phyloP scores from a whole-genome alignment of 2,888 invertebrate species.

The Strigamia crassipes region DNA sequence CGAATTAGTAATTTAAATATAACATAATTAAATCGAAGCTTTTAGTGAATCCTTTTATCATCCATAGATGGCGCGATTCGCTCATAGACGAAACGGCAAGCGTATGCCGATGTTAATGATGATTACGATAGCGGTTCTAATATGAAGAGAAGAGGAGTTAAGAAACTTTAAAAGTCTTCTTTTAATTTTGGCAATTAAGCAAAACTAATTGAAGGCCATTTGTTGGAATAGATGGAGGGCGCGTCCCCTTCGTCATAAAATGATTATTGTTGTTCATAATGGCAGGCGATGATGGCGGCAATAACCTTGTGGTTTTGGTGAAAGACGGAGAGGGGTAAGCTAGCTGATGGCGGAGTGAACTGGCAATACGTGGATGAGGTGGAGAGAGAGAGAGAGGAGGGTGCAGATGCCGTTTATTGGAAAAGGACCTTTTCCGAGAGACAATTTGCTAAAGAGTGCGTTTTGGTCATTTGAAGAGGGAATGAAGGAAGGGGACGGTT shows the following conservation, averaged over 20 bases:
- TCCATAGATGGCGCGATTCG: slow-evolving; percentile 10
- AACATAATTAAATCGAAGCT: not conserved
- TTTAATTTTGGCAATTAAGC: slow-evolving; percentile 10
- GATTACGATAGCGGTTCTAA: not conserved
- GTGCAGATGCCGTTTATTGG: not conserved
- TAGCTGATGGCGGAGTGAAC: not conserved
- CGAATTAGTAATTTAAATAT: no score
- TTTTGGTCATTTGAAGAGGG: not conserved
- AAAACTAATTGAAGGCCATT: slow-evolving; percentile 8
- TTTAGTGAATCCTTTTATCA: not conserved
- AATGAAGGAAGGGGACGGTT: not conserved
- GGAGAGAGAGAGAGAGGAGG: not conserved
- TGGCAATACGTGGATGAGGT: not conserved
- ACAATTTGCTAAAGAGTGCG: not conserved
- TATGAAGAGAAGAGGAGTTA: not conserved
- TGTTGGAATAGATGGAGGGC: slow-evolving; percentile 3
- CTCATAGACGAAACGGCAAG: not conserved
- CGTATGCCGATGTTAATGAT: not conserved
- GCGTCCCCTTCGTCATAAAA: slow-evolving; percentile 10
- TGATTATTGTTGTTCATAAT: slow-evolving; percentile 10
- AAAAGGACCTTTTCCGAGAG: not conserved
- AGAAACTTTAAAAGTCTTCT: slow-evolving; percentile 10
- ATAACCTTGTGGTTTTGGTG: slow-evolving; percentile 10
- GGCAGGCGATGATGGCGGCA: slow-evolving; percentile 10
- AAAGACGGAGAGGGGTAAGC: not conserved